Percentiles rank a stretch among this genome's conserved stretches.
Conservation (phyloP, 2,113 vertebrate species). For the Dromaius novaehollandiae region DNA sequence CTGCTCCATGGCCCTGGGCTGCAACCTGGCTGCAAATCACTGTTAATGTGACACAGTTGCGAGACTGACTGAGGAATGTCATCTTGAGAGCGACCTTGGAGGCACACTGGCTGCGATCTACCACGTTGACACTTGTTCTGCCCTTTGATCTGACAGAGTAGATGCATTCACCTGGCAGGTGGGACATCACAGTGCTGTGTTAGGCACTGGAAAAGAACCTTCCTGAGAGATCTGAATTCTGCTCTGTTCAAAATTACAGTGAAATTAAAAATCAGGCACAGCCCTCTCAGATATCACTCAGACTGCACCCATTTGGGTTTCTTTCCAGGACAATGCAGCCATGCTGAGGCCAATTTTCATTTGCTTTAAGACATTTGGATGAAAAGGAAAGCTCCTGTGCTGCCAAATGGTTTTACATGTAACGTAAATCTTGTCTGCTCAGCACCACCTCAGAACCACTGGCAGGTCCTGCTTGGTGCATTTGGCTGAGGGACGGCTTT, state of each 20-base stretch:
- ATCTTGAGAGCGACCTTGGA: not conserved
- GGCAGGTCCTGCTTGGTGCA: not conserved
- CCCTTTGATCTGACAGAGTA: not conserved
- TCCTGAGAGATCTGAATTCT: not conserved
- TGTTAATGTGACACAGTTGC: not conserved
- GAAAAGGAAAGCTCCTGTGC: not conserved
- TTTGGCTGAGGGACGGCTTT: not conserved
- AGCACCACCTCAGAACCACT: not conserved
- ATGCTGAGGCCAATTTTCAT: not conserved
- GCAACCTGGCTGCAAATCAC: not conserved
- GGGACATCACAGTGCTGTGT: not conserved
- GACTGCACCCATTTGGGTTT: not conserved
- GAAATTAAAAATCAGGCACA: not conserved
- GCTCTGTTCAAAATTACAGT: not conserved
- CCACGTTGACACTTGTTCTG: not conserved
- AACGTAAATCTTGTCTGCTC: not conserved
- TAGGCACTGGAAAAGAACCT: not conserved
- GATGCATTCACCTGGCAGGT: not conserved
- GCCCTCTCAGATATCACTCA: not conserved
- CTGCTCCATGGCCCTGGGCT: not conserved
- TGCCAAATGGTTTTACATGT: conserved; percentile 9
- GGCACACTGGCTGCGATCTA: not conserved
- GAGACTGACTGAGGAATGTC: not conserved
- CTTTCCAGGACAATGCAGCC: not conserved
- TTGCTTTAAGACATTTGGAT: conserved; percentile 38